Percentiles rank a stretch among this genome's conserved stretches.
Conservation (phyloP, 1,140 invertebrate species). For the Drosophila leontia region DNA sequence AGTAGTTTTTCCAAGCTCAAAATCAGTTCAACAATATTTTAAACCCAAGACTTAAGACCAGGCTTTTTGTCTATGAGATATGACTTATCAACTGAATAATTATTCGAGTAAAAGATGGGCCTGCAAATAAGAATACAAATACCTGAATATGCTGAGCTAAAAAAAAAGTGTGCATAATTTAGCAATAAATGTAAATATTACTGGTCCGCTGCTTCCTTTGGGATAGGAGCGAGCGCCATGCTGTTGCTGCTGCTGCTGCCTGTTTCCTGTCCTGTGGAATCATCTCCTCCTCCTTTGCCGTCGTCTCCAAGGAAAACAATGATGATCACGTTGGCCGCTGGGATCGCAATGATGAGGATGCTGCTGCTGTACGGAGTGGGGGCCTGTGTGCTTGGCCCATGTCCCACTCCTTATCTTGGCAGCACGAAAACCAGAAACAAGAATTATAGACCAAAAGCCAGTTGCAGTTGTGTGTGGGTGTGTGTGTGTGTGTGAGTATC, state of each 20-base stretch:
- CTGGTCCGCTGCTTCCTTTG: constrained; percentile 80
- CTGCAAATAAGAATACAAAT: constrained; percentile 57
- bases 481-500: constrained; percentile 37
- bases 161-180: constrained; percentile 79
- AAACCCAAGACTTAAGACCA: not conserved
- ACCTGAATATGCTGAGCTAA: constrained; percentile 28
- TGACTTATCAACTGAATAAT: constrained; percentile 43
- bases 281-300: not conserved
- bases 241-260: constrained; percentile 58
- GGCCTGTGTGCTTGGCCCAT: constrained; percentile 25
- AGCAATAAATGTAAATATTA: constrained; percentile 84
- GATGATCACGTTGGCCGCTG: constrained; percentile 26
- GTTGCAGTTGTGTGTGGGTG: constrained; percentile 57
- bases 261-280: constrained; percentile 31
- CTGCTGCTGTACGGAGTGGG: constrained; percentile 10
- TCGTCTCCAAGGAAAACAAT: constrained; percentile 22
- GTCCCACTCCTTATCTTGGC: constrained; percentile 74
- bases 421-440: constrained; percentile 79
- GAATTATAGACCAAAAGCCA: constrained; percentile 82
- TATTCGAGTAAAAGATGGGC: constrained; percentile 42
- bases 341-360: constrained; percentile 52
- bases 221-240: constrained; percentile 75
- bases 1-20: not conserved
- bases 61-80: constrained; percentile 5
- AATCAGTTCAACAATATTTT: not conserved